Evolutionary conservation across 2,113 vertebrate genomes (phyloP).

Genomic region (Ploceus nigricollis): DNA sequence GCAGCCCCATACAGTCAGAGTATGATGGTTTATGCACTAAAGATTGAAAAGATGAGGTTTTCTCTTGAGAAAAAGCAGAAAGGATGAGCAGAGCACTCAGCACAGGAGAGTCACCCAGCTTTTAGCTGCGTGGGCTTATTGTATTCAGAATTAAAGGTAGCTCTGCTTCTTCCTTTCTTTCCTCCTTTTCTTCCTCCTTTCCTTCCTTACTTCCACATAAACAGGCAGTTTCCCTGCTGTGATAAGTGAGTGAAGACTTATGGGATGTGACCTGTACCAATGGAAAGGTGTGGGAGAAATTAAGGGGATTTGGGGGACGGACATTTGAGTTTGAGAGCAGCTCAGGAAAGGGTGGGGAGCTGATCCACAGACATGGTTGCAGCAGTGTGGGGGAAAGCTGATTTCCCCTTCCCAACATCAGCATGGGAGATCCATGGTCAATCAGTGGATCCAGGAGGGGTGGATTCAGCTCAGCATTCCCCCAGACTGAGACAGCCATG

Average conservation of each 20-base stretch:
- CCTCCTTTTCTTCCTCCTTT: neutral
- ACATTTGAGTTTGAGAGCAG: neutral
- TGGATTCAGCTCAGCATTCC: neutral
- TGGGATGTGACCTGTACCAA: neutral
- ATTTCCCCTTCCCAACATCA: neutral
- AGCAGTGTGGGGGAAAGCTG: neutral
- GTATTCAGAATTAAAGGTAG: neutral
- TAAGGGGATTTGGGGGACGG: rapidly evolving
- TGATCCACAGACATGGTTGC: rapidly evolving
- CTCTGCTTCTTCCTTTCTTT: neutral
- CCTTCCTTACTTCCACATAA: neutral
- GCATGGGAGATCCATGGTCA: too few relatives aligned
- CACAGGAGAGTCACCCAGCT: neutral
- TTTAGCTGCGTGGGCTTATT: neutral
- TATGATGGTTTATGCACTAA: neutral
- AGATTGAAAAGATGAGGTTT: neutral
- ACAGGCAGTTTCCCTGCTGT: neutral
- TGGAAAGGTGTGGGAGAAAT: neutral
- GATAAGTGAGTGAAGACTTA: neutral
- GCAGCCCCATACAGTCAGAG: neutral
- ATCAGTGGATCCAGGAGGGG: neutral
- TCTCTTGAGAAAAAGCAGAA: neutral
- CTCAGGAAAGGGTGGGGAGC: neutral
- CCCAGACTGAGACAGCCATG: neutral
- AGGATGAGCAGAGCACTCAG: neutral